A percentile compares a stretch with the other conserved stretches of the same genome.
These are phyloP conservation scores for Metallyticus violacea DNA, from an alignment of 2,888 invertebrate species.

Conservation along the genomic window DNA sequence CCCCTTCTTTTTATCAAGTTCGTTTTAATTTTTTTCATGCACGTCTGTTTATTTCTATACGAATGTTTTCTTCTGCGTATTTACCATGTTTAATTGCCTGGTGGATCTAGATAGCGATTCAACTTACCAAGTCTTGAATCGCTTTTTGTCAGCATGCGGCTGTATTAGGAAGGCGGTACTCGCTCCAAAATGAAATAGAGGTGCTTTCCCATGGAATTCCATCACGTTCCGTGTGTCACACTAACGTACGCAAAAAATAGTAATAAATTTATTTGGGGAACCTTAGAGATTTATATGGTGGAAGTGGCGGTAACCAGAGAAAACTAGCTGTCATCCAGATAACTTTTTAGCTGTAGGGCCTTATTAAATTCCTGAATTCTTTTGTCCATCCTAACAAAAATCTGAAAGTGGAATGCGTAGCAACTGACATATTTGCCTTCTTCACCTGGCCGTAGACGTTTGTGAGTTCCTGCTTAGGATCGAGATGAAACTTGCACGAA, in stretches of 20 bases:
- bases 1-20: background rate
- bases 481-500: too few species aligned
- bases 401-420: too few species aligned
- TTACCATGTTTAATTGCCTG: background rate
- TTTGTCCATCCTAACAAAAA: background rate
- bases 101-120: background rate
- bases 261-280: background rate
- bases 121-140: background rate
- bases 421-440: too few species aligned
- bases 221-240: background rate
- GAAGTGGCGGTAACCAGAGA: background rate
- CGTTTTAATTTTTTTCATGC: background rate
- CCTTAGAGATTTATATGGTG: background rate
- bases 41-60: background rate
- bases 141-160: background rate
- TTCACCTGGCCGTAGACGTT: too few species aligned
- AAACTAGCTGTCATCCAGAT: background rate
- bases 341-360: background rate
- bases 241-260: background rate
- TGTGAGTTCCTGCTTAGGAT: too few species aligned
- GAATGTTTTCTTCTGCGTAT: too few species aligned
- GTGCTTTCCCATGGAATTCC: background rate
- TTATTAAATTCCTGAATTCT: background rate
- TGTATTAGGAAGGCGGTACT: background rate
- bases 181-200: background rate